phyloP scores from a whole-genome alignment of 2,113 vertebrate genomes.

The Malaclemys terrapin region DNA sequence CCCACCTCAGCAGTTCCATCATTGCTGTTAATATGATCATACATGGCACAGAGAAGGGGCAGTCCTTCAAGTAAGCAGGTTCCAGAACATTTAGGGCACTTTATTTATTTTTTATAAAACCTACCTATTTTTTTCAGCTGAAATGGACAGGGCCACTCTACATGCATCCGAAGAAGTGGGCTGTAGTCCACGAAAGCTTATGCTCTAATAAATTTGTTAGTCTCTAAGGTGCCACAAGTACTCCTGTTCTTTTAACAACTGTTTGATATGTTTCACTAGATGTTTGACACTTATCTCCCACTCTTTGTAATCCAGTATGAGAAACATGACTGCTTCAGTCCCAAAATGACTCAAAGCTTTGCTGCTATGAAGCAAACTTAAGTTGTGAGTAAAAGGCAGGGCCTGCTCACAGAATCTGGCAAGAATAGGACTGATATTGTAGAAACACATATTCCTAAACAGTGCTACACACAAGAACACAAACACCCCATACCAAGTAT shows the following conservation, averaged over 20 bases:
- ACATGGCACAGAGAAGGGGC: neutral
- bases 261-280: neutral
- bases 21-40: neutral
- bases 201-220: too few relatives aligned
- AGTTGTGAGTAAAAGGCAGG: too few relatives aligned
- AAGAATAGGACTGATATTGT: too few relatives aligned
- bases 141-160: neutral
- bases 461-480: too few relatives aligned
- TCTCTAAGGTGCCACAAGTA: too few relatives aligned
- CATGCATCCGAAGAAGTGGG: too few relatives aligned
- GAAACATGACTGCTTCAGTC: neutral
- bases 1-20: neutral
- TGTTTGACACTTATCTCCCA: neutral
- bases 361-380: too few relatives aligned
- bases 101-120: neutral
- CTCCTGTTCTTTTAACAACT: neutral
- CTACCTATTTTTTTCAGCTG: neutral
- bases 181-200: too few relatives aligned
- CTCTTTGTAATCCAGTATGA: neutral
- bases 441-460: too few relatives aligned
- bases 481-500: too few relatives aligned
- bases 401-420: too few relatives aligned
- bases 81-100: neutral
- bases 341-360: constrained; percentile 18
- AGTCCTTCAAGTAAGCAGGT: neutral